Base-by-base conservation (phyloP, 2,113 vertebrate species). In the Sorex fumeus region DNA sequence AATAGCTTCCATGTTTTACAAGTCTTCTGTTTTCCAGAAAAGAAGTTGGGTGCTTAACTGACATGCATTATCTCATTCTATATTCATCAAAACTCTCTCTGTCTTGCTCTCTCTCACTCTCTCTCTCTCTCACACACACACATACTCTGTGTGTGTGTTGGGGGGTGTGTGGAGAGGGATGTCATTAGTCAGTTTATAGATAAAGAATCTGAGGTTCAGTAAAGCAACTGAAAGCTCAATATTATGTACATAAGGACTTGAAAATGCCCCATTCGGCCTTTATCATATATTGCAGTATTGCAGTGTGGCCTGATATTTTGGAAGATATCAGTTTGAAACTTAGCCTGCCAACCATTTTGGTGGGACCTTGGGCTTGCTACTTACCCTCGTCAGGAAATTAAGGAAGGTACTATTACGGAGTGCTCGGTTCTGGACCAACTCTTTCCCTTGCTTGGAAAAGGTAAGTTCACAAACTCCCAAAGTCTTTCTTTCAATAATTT, bases 1-100 rank as follows among this genome's bases (percentile, higher is more conserved):
- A 47, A 71, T 5, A 88, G 67, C 15, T 30, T 23, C 83, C 78
- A 13, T 32, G 36, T 43, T 40, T 62, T 94, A 28, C 0, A 30
- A 43, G 62, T 43, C 69, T 93, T 77, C 66, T 62, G 6, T 47
- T 40, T 69, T 90, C 60, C 30, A 91, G 82, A 64, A 79, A 90
- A 43, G 43, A 45, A 16, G 25, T 2, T 67, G 66, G n/a, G 45
- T 67, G 66, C 28, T 60, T 0, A 1, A 32, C 47, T 50, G 47
- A 50, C 47, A 50, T 50, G 47, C 47, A 50, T 50, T 50, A 50
- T 50, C 47, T 50, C 47, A 50, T 50, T 50, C 47, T 50, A 50
- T 50, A 50, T 50, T 50, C 5, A 50, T 50, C 47, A 50, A 50
- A 50, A 7, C 47, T 50, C 47, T 50, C 40, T 40, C 40, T 40